phyloP scores from a whole-genome alignment of 2,113 vertebrate genomes.

The Tympanuchus pallidicinctus region DNA sequence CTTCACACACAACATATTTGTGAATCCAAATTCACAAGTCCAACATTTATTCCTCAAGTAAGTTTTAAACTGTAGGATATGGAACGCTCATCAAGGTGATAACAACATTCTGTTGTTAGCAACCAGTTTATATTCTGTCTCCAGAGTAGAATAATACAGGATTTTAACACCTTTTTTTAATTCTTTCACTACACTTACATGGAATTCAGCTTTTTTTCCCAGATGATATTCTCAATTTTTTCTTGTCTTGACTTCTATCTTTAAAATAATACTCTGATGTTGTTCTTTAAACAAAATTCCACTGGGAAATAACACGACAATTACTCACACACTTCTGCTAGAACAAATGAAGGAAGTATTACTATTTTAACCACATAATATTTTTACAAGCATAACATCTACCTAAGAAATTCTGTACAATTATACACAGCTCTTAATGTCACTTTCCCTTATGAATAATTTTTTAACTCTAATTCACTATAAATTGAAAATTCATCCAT shows the following conservation, averaged over 20 bases:
- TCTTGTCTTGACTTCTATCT: background rate
- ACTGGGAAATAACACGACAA: background rate
- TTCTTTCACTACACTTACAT: background rate
- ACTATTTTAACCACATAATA: background rate
- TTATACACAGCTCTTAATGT: background rate
- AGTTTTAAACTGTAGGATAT: background rate
- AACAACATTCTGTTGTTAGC: background rate
- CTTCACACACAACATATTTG: background rate
- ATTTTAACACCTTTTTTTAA: background rate
- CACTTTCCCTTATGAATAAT: background rate
- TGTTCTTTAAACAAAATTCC: background rate
- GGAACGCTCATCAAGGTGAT: background rate
- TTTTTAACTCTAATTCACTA: background rate
- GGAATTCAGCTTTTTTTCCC: background rate
- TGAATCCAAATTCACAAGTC: background rate
- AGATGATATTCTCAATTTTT: background rate
- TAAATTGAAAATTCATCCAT: background rate
- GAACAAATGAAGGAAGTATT: background rate
- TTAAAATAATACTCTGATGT: background rate
- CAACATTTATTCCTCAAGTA: too few relatives aligned
- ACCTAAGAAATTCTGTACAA: background rate
- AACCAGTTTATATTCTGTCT: background rate
- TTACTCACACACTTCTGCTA: background rate
- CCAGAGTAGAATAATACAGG: background rate
- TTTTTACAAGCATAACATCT: background rate